Base-by-base conservation (phyloP, 2,113 vertebrate genomes). In the Oxygymnocypris stewartii region DNA sequence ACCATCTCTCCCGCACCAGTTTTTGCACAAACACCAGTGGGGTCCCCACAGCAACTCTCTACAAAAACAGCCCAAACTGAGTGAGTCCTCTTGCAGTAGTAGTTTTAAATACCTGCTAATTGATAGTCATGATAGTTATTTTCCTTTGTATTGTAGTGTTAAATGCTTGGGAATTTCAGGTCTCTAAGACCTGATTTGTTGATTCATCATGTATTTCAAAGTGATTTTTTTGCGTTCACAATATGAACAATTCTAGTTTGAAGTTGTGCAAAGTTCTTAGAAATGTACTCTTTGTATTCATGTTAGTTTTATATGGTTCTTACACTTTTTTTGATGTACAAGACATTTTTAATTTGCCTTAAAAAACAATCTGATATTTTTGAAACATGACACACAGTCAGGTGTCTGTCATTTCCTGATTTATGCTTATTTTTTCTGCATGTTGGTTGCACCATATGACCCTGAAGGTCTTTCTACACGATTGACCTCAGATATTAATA, bases 1-100 rank as follows among this genome's bases (percentile, higher is more conserved):
- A 35, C 84, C 67, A 44, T 79, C 9, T 82, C 90, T 18, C 20
- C 81, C 1, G 10, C 44, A 10, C 28, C 85, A 25, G 49, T 83
- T 23, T 85, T 92, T 6, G 80, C 89, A 71, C 88, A 14, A 54
- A 73, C 93, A 77, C 84, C 89, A 65, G 20, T 88, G 67, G 84
- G 74, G 2, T 88, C 92, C 86, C 91, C 90, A 84, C 90, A 88
- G 35, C 85, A 65, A 11, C 91, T 87, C 13, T 75, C 91, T 7
- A 82, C 92, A 44, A 89, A 23, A 86, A 90, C 87, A 7, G 84
- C 92, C 42, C 92, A 89, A 31, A 73, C 92, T 10, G 92, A 93
- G 95, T 95, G 89, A 91, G 94, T 25, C 42, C 51, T 81, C 57
- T 73, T 4, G 67, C 35, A 11, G 10, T 67, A n/a, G 10, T 1